These are phyloP conservation scores for Geococcyx californianus DNA, from an alignment of 2,113 vertebrate species.

Conservation along the genomic window DNA sequence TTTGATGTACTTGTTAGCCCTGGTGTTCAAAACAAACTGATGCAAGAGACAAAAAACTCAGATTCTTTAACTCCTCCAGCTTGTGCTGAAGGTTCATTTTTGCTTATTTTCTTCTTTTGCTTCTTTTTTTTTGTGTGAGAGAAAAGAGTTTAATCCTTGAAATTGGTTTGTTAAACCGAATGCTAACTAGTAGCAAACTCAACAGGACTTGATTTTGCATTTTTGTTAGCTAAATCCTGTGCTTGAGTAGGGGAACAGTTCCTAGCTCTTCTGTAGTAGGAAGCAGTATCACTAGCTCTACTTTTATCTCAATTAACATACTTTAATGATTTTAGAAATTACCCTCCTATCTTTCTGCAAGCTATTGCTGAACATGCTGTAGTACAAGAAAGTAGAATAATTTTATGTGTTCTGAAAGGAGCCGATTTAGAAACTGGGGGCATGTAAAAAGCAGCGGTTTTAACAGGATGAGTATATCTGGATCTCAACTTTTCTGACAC, in stretches of 20 bases:
- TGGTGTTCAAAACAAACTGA: conserved; percentile 42
- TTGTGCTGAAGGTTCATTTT: background rate
- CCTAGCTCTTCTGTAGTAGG: background rate
- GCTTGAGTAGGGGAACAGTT: background rate
- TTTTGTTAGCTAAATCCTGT: background rate
- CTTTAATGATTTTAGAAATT: background rate
- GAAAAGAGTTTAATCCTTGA: background rate
- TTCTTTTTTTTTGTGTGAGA: background rate
- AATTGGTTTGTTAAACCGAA: background rate
- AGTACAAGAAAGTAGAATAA: background rate
- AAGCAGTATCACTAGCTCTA: background rate
- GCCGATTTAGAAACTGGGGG: background rate
- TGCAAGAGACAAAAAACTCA: background rate
- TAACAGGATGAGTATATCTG: background rate
- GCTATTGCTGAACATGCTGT: background rate
- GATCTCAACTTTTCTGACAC: background rate
- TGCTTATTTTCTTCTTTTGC: background rate
- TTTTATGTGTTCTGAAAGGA: background rate
- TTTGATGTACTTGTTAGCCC: conserved; percentile 18
- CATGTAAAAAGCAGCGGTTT: background rate
- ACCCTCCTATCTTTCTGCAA: background rate
- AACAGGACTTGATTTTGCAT: background rate
- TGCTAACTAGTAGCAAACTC: background rate
- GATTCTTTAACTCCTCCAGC: background rate
- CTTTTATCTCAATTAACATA: background rate